Conservation (phyloP, 2,888 invertebrate species). For the Eudemis profundana region DNA sequence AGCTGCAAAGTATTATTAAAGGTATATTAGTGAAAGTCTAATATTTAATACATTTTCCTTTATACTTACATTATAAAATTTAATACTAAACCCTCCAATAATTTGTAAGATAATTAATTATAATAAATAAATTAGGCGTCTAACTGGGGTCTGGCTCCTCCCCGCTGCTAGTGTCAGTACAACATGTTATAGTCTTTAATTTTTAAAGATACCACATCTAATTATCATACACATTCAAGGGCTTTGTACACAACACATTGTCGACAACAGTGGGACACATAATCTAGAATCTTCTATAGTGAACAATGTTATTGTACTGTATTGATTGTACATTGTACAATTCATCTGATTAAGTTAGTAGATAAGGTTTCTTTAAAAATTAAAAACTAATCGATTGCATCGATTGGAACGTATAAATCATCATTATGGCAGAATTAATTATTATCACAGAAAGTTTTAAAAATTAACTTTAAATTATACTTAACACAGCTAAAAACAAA, state of each 20-base stretch:
- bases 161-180: conserved; percentile 12
- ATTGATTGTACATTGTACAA: no score
- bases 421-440: conserved; percentile 60
- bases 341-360: no score
- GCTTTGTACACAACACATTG: no score
- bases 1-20: not conserved
- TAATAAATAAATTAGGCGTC: conserved; percentile 36
- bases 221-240: no score
- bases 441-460: conserved; percentile 68
- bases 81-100: conserved; percentile 32
- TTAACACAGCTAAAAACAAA: conserved; percentile 49
- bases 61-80: conserved; percentile 25
- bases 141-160: conserved; percentile 45
- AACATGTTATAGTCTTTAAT: no score
- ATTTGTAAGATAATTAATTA: conserved; percentile 29
- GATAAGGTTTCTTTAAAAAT: no score
- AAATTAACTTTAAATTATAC: conserved; percentile 52
- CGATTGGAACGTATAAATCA: conserved; percentile 43
- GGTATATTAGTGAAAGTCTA: conserved; percentile 22
- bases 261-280: no score
- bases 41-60: conserved; percentile 27
- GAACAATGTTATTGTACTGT: no score
- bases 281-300: no score
- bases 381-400: conserved; percentile 34
- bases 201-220: no score